A percentile compares a stretch with the other conserved stretches of the same genome.
Evolutionary conservation across 2,888 invertebrate species (phyloP).

Genomic region (Willowsia nigromaculata): DNA sequence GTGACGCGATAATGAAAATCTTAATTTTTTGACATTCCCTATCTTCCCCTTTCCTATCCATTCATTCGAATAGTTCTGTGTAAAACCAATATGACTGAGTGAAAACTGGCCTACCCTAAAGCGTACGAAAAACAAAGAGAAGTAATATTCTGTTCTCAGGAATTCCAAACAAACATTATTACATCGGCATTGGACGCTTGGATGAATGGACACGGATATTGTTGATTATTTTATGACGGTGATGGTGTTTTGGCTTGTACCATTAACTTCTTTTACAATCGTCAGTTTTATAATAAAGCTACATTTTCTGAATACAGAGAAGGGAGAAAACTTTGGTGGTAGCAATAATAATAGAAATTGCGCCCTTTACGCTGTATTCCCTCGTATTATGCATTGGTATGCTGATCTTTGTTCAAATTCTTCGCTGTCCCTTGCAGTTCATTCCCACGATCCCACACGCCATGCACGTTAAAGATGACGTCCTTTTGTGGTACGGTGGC

Average conservation of each 20-base stretch:
- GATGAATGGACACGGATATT: constrained; percentile 34
- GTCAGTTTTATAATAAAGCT: constrained; percentile 1
- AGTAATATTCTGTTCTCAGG: constrained; percentile 1
- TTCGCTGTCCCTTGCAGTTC: constrained; percentile 30
- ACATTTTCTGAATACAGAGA: neutral
- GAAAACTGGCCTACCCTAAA: constrained; percentile 67
- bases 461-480: neutral
- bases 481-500: neutral
- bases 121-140: neutral
- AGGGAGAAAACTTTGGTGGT: constrained; percentile 7
- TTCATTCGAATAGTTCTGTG: neutral
- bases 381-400: neutral
- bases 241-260: constrained; percentile 30
- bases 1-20: constrained; percentile 22
- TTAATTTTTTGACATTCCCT: neutral
- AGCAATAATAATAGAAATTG: constrained; percentile 32
- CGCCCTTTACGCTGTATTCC: constrained; percentile 31
- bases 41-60: neutral
- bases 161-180: constrained; percentile 15
- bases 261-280: constrained; percentile 23
- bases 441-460: constrained; percentile 68
- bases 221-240: constrained; percentile 48
- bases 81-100: neutral
- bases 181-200: neutral
- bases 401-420: constrained; percentile 34